These are phyloP conservation scores for Thalassaphorura encarpata DNA, from an alignment of 1,140 invertebrate genomes.

Conservation along the genomic window DNA sequence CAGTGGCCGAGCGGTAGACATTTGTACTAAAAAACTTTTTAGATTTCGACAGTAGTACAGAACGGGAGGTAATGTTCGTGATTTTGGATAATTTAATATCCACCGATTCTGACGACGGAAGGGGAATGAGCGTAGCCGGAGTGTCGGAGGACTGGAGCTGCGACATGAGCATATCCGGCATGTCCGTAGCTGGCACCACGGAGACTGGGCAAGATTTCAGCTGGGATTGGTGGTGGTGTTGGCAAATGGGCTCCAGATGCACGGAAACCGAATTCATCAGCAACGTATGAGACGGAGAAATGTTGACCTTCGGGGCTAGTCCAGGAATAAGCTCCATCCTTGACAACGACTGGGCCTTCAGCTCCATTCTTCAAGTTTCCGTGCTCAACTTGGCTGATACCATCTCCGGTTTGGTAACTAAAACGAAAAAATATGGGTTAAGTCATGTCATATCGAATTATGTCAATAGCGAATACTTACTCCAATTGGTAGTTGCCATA, in stretches of 20 bases:
- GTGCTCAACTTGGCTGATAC: background rate
- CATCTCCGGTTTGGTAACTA: background rate
- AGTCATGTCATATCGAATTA: background rate
- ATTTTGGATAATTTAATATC: too few species aligned
- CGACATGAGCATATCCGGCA: too few species aligned
- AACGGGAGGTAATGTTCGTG: too few species aligned
- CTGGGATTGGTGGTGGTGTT: slow-evolving; percentile 7
- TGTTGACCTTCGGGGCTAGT: background rate
- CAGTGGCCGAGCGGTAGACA: too few species aligned
- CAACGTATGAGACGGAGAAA: background rate
- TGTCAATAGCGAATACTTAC: background rate
- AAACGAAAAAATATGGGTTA: background rate
- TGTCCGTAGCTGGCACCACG: too few species aligned
- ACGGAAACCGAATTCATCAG: background rate
- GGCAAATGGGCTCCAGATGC: background rate
- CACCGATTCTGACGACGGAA: too few species aligned
- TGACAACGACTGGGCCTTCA: background rate
- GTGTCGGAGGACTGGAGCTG: too few species aligned
- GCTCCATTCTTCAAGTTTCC: background rate
- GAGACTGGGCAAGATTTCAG: background rate
- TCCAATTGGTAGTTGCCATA: background rate
- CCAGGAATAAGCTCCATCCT: background rate
- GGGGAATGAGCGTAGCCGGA: too few species aligned
- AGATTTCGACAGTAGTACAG: too few species aligned
- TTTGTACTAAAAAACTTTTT: too few species aligned